phyloP scores from a whole-genome alignment of 2,888 invertebrate species.

The Pemphredon lugubris region DNA sequence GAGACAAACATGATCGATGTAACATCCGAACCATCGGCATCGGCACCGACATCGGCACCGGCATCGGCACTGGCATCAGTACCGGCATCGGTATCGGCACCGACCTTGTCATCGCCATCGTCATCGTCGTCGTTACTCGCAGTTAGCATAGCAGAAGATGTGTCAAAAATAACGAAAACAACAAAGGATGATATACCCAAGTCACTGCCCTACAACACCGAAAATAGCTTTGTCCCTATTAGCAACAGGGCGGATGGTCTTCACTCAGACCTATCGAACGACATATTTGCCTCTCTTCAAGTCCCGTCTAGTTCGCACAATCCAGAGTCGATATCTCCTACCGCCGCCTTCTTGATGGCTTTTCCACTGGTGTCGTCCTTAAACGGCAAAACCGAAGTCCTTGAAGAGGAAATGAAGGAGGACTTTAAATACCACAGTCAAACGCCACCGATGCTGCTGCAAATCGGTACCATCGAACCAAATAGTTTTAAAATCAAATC shows the following conservation, averaged over 20 bases:
- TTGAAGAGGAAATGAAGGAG: slow-evolving; percentile 83
- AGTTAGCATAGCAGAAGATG: slow-evolving; percentile 35
- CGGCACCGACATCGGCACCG: too few relatives aligned
- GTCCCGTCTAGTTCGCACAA: slow-evolving; percentile 83
- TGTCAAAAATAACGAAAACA: slow-evolving; percentile 55
- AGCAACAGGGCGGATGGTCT: slow-evolving; percentile 72
- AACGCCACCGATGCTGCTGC: slow-evolving; percentile 79
- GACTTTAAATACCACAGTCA: slow-evolving; percentile 79
- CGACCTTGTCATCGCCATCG: too few relatives aligned
- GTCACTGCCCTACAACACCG: slow-evolving; percentile 72
- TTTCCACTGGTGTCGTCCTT: slow-evolving; percentile 87
- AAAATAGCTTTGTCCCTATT: slow-evolving; percentile 78
- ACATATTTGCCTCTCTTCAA: slow-evolving; percentile 84
- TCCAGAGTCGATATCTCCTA: slow-evolving; percentile 87
- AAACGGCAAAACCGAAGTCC: slow-evolving; percentile 83
- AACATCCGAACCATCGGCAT: slow-evolving; percentile 29
- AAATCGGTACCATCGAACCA: slow-evolving; percentile 79
- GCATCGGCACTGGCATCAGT: too few relatives aligned
- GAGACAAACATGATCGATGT: slow-evolving; percentile 53
- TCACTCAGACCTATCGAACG: slow-evolving; percentile 84
- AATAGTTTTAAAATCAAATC: slow-evolving; percentile 78
- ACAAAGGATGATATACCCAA: slow-evolving; percentile 69
- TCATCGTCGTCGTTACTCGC: slow-evolving; percentile 47
- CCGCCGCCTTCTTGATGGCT: slow-evolving; percentile 89
- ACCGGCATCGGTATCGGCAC: too few relatives aligned